Base-by-base conservation (phyloP, 2,888 invertebrate genomes). In the Augochlorella aurata region DNA sequence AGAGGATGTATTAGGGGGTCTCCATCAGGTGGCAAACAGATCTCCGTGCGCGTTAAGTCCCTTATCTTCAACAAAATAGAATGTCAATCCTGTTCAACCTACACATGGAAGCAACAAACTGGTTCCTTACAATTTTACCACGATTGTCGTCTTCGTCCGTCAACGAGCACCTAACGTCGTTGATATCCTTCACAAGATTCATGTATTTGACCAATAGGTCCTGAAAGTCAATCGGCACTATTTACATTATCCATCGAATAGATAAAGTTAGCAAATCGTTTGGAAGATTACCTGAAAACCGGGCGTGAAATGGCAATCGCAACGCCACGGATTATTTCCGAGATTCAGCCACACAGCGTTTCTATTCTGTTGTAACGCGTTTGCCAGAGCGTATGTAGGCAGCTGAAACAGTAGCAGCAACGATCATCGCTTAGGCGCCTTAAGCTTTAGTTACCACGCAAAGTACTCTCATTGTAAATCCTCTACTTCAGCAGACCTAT, bases 261-360 rank as follows among this genome's bases (percentile, higher is more conserved):
- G 9, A 14, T 12, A 7, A 0, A 24, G 24, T 2, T 29, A 24
- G 24, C 1, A 24, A 29, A 58, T 24, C 8, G 7, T 58, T 24
- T 5, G 14, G 0, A 9, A 54, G 12, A n/a, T 49, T 50, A 95
- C 96, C 91, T 97, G 96, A 91, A 98, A 97, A 58, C 96, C 95
- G 65, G 97, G 97, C 7, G 96, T 96, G 92, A 97, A 97, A 85
- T 95, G 95, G 87, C 98, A 98, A 89, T 97, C 97, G 91, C 98
- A 98, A 45, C 95, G 94, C 97, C 97, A 98, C 0, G 97, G 97
- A 93, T 98, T 98, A 83, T 95, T 94, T 0, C 97, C 97, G 0
- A 97, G 94, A 89, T 95, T 95, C 49, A 97, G 94, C 77, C 96
- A 94, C 89, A 96, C 96, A 58, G 96, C 96, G 87, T 96, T 96